Percentiles rank a stretch among this genome's conserved stretches.
phyloP scores from a whole-genome alignment of 2,888 invertebrate genomes.

The Hydrotaea cyrtoneurina region DNA sequence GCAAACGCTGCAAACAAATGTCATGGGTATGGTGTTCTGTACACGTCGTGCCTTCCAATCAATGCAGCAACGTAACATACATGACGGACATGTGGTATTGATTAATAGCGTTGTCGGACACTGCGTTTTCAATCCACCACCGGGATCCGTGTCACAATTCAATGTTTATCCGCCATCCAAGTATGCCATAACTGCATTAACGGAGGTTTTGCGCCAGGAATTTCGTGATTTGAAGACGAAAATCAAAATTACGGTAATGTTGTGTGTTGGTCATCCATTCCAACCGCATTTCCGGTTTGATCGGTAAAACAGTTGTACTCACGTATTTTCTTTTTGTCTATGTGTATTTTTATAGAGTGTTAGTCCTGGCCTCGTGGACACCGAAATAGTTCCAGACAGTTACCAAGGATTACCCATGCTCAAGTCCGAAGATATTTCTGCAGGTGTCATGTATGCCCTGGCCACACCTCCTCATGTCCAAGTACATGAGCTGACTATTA shows the following conservation, averaged over 20 bases:
- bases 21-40: constrained; percentile 81
- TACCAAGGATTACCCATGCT: constrained; percentile 61
- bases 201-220: constrained; percentile 77
- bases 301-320: neutral
- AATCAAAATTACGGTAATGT: constrained; percentile 73
- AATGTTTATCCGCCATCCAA: constrained; percentile 78
- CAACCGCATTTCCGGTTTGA: no score
- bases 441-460: constrained; percentile 71
- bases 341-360: constrained; percentile 68
- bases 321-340: constrained; percentile 10
- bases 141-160: constrained; percentile 71
- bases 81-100: constrained; percentile 81
- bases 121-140: constrained; percentile 72
- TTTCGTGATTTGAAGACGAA: constrained; percentile 70
- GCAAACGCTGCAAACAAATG: constrained; percentile 81
- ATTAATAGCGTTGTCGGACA: constrained; percentile 80
- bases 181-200: constrained; percentile 76
- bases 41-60: constrained; percentile 81
- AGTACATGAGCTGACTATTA: constrained; percentile 75
- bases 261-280: neutral
- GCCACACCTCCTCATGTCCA: constrained; percentile 71
- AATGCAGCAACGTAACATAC: constrained; percentile 80
- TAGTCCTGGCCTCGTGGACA: constrained; percentile 72
- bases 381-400: constrained; percentile 69
- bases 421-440: constrained; percentile 71